phyloP scores from a whole-genome alignment of 2,888 invertebrate genomes.

The Apantesis nais region DNA sequence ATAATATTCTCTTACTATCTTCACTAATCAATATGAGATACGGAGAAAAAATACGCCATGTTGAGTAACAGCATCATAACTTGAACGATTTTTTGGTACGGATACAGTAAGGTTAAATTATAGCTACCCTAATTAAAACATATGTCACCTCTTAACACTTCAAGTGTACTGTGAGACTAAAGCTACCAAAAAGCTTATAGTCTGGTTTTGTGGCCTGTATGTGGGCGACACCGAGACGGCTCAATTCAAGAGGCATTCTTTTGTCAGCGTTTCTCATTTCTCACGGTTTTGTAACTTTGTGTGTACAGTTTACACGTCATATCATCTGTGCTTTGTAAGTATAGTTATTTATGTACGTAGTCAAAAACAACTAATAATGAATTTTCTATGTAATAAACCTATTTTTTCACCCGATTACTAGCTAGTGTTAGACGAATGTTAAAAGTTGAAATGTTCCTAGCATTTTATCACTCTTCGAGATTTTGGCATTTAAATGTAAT shows the following conservation, averaged over 20 bases:
- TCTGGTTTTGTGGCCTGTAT: constrained; percentile 24
- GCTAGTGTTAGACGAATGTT: background rate
- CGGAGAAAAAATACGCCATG: too few relatives aligned
- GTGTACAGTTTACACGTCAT: constrained; percentile 8
- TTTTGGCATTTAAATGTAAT: background rate
- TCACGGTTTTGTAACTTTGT: constrained; percentile 37
- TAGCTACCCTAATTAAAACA: background rate
- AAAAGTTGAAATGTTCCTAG: background rate
- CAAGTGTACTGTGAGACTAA: background rate
- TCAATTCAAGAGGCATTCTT: constrained; percentile 34
- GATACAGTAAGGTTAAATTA: background rate
- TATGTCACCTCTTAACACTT: background rate
- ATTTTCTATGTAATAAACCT: too few relatives aligned
- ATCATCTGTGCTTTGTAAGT: background rate
- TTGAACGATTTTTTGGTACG: background rate
- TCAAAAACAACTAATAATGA: background rate
- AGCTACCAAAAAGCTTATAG: constrained; percentile 25
- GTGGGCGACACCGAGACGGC: constrained; percentile 36
- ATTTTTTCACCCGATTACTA: too few relatives aligned
- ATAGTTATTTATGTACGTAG: constrained; percentile 3
- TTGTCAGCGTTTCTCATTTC: constrained; percentile 44
- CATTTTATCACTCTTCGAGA: background rate
- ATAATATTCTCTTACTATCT: too few relatives aligned
- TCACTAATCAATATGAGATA: too few relatives aligned
- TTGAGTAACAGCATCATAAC: too few relatives aligned